Evolutionary conservation across 2,113 vertebrate genomes (phyloP).

Genomic region (Pholis gunnellus): DNA sequence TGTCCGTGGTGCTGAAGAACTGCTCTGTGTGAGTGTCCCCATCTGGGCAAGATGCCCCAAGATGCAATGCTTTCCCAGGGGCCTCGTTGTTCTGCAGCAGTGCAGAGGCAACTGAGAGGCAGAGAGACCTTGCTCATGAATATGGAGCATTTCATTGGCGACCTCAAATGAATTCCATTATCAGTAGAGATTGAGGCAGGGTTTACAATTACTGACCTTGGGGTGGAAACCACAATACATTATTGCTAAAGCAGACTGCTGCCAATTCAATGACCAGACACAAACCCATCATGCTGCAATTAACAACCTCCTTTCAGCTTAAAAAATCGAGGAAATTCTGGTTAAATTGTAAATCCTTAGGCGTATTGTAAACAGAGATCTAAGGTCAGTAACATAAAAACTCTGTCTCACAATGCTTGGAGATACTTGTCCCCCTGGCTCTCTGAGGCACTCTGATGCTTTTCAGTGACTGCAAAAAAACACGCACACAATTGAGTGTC

Average conservation of each 20-base stretch:
- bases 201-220: slow-evolving; percentile 45
- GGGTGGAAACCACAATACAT: slow-evolving; percentile 32
- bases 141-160: slow-evolving; percentile 45
- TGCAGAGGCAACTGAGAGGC: slow-evolving; percentile 3
- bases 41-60: slow-evolving; percentile 49
- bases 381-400: slow-evolving; percentile 31
- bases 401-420: background rate
- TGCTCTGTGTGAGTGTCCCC: slow-evolving; percentile 48
- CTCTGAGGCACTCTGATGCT: background rate
- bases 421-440: background rate
- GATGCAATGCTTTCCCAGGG: slow-evolving; percentile 54
- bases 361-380: slow-evolving; percentile 39
- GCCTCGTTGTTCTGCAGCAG: slow-evolving; percentile 40
- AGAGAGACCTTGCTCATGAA: slow-evolving; percentile 49
- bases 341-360: slow-evolving; percentile 17
- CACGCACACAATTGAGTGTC: background rate
- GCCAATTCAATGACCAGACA: slow-evolving; percentile 32
- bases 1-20: slow-evolving; percentile 16
- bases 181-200: slow-evolving; percentile 39
- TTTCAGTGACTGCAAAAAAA: slow-evolving; percentile 1
- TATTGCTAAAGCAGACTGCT: slow-evolving; percentile 30
- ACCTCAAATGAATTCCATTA: slow-evolving; percentile 70
- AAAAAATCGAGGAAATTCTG: background rate
- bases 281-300: slow-evolving; percentile 25
- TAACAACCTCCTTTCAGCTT: slow-evolving; percentile 19